Base-by-base conservation (phyloP, 2,797 vertebrate species). In the Borostomias antarcticus region DNA sequence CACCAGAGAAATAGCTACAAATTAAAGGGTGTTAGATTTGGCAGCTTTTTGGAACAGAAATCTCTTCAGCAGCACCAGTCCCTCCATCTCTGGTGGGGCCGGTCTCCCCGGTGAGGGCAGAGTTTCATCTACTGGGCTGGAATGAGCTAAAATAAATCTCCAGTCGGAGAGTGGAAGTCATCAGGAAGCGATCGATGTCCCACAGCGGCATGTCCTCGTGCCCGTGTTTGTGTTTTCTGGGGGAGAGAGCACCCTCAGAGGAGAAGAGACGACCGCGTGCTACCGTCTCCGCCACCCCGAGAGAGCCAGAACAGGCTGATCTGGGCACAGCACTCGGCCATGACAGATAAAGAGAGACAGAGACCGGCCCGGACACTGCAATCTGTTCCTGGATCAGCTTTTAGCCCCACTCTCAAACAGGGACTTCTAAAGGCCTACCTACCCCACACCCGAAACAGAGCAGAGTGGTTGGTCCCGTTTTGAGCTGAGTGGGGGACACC, bases 81-180 rank as follows among this genome's bases (percentile, higher is more conserved):
- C 74, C 45, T 17, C 65, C 47, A 70, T 85, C 66, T 13, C 76
- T 73, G 70, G 73, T 71, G 58, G 63, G 64, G 13, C 3, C 43
- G 10, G 25, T 10, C 5, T 8, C n/a, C 47, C 4, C 3, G n/a
- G 15, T 37, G 25, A 60, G 23, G 28, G 26, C 15, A 28, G 23
- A 26, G 19, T 45, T 45, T 47, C n/a, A 19, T 28, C 40, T 43
- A 26, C 53, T 40, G 7, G 30, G 17, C 33, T 51, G 58, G 43
- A 43, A 50, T 37, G 21, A 23, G 11, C n/a, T 52, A 3, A 67
- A 73, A 74, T 69, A 10, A 40, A 59, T 23, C 37, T 57, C 56
- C 30, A 23, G 8, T 26, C 58, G 28, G 35, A 43, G 45, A 59
- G 50, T 30, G 25, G 59, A 68, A 66, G 64, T 62, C 57, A 61